Base-by-base conservation (phyloP, 2,113 vertebrate genomes). In the Elachura formosa region DNA sequence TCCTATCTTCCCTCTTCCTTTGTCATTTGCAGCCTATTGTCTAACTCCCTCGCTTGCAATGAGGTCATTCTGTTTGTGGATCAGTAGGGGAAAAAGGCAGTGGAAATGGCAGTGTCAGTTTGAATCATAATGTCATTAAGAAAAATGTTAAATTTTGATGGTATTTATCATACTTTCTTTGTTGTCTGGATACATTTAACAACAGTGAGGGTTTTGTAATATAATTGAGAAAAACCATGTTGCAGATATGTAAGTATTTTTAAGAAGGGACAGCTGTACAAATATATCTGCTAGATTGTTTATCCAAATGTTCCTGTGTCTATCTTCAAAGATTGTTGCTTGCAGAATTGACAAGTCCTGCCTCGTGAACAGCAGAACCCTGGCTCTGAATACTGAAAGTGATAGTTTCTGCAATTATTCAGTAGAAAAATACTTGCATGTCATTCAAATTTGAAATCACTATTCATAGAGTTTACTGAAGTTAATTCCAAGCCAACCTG, bases 291-390 rank as follows among this genome's bases (percentile, higher is more conserved):
- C 87, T 62, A 76, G 41, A 58, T 80, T 89, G 89, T 91, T 96
- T 89, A 79, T 73, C 75, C 63, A 89, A 85, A 73, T 83, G 71
- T 93, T 93, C 87, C 59, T 93, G 46, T 93, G 89, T 75, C 87
- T 87, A 20, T 87, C 61, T 82, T 82, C 74, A 79, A 68, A 80
- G 92, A 49, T 87, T 66, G 61, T 54, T 84, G 69, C 75, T 89
- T 85, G 82, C 82, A 85, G 54, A 88, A 69, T 80, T 93, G 84
- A 85, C 81, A 91, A 92, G 67, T 71, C 58, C 74, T 73, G 63
- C 58, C 55, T 91, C 29, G 3, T 75, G 63, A 89, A 73, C 54
- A 76, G 62, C 77, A 85, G 66, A 92, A 76, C 58, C 20, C 38
- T 91, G 62, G 40, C 52, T 89, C 46, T 72, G 74, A 93, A 69